A percentile compares a stretch with the other conserved stretches of the same genome.
Conservation (phyloP, 2,888 invertebrate genomes). For the Ectemnius lituratus region DNA sequence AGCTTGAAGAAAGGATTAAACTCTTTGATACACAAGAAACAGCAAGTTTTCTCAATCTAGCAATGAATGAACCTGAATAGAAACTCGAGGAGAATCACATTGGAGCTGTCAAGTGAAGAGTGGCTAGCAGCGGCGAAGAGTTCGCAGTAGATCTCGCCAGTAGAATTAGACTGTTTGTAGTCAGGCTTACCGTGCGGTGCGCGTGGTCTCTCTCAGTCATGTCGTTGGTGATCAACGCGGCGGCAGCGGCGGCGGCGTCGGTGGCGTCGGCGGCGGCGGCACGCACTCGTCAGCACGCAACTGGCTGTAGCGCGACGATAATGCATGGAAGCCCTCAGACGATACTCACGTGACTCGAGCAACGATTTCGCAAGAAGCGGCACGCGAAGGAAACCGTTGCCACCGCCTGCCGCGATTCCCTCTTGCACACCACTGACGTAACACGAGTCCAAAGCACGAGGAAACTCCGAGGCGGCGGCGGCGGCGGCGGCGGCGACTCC, state of each 20-base stretch:
- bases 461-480: not conserved
- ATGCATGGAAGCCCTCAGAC: conserved; percentile 6
- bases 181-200: conserved; percentile 47
- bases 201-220: not conserved
- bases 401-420: conserved; percentile 22
- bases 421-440: conserved; percentile 48
- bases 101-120: no score
- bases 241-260: conserved; percentile 35
- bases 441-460: conserved; percentile 11
- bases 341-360: conserved; percentile 46
- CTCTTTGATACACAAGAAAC: no score
- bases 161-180: conserved; percentile 8
- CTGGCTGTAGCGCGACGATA: conserved; percentile 33
- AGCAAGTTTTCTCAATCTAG: no score
- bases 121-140: no score
- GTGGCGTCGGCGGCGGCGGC: conserved; percentile 28
- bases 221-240: conserved; percentile 15
- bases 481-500: not conserved
- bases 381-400: conserved; percentile 17
- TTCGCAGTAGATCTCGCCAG: no score
- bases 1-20: no score
- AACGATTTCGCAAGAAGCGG: conserved; percentile 22
- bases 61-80: no score
- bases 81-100: no score
- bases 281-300: conserved; percentile 54